Evolutionary conservation across 2,888 invertebrate genomes (phyloP), one percentile per base, ranked within the genome.

Genomic region (Pollenia griseotomentosa): DNA sequence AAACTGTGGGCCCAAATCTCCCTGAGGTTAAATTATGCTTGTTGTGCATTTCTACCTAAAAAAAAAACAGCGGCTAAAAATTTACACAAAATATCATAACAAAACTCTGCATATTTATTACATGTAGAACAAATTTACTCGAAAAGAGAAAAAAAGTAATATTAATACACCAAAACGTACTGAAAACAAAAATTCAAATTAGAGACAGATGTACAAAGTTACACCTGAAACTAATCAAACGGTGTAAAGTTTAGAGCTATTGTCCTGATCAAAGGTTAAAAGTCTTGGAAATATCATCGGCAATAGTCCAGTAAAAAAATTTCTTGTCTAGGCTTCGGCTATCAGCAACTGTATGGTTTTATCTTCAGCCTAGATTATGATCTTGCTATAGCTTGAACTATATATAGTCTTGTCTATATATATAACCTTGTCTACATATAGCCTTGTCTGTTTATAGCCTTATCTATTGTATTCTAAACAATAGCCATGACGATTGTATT

Each of bases 21-120:
- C 84, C 66, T 53, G 44, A 55, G 84, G 73, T 59, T 68, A 70
- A 83, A 77, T 77, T 77, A 61, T 59, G 70, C 53, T 77, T 40
- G 83, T 61, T 77, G 14, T 59, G 53, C 68, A 75, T 61, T 68
- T 61, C 42, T 40, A 75, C 14, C 3, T 19, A 70, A n/a, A 48
- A 40, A 40, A 79, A 23, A 40, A 73, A 33, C 2, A 14, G 0
- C 1, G 23, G 48, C 10, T 44, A 44, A 59, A 48, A 40, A 14
- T 44, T 78, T 78, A 9, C 40, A 14, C 16, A 42, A 59, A 51
- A 46, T 46, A 42, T 51, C 40, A 40, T 59, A 61, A 70, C 70
- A 59, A 70, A 79, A 70, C 61, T 71, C 51, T 46, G 70, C 63
- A 44, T 40, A 57, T 66, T 71, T 48, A 51, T 53, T 42, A n/a